A percentile compares a stretch with the other conserved stretches of the same genome.
These are phyloP conservation scores for Ectemnius continuus DNA, from an alignment of 2,888 invertebrate species.

Conservation along the genomic window DNA sequence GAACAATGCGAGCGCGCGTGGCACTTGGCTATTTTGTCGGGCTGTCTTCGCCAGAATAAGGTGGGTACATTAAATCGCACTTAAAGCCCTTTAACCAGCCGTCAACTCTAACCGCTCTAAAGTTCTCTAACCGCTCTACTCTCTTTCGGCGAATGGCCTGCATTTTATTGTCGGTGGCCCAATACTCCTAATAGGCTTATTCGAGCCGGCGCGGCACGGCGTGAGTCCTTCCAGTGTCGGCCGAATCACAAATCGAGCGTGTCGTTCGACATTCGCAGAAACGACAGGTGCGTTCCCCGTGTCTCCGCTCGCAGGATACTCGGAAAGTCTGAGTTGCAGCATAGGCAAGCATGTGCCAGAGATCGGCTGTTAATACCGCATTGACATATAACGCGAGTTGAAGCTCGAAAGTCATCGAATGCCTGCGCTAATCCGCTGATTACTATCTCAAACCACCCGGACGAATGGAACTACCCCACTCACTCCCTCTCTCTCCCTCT, in stretches of 20 bases:
- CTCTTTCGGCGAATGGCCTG: constrained; percentile 24
- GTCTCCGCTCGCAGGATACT: background rate
- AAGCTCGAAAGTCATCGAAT: constrained; percentile 11
- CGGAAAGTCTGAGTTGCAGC: too few species aligned
- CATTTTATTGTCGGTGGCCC: constrained; percentile 21
- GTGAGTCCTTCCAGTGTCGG: background rate
- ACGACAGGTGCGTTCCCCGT: background rate
- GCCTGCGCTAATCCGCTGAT: too few species aligned
- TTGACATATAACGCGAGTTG: background rate
- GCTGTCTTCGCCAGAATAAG: constrained; percentile 13
- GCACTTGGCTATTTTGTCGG: constrained; percentile 19
- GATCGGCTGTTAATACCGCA: too few species aligned
- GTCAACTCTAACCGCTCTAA: background rate
- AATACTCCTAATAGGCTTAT: constrained; percentile 42
- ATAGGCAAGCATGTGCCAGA: too few species aligned
- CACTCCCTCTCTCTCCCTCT: too few species aligned
- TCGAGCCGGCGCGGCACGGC: constrained; percentile 5
- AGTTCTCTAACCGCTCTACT: constrained; percentile 17
- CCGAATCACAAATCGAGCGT: background rate
- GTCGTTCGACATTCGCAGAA: constrained; percentile 1
- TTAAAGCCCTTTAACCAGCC: constrained; percentile 36
- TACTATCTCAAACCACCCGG: too few species aligned
- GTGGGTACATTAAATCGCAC: constrained; percentile 47
- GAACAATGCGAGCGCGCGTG: constrained; percentile 6
- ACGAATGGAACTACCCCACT: too few species aligned